Base-by-base conservation (phyloP, 2,113 vertebrate genomes). In the Hypanus sabinus region DNA sequence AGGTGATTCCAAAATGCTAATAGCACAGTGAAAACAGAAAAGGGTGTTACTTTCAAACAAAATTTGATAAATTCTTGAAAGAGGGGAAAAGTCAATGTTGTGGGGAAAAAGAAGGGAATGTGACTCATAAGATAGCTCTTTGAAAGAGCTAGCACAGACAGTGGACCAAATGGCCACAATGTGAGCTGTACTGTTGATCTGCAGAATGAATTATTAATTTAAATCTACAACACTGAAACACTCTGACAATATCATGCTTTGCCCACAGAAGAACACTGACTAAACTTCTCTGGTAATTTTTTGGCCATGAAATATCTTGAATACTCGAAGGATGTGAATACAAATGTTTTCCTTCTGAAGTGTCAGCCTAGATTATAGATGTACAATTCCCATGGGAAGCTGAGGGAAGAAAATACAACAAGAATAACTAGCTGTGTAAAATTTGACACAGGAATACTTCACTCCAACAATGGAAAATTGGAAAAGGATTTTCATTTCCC, bases 341-440 rank as follows among this genome's bases (percentile, higher is more conserved):
- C 83, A 88, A 88, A 62, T 85, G 46, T 46, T 85, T 62, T 87
- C 55, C 65, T 62, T 90, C 85, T 90, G 30, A 90, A 90, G n/a
- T 65, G 60, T 90, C 27, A n/a, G 27, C 83, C 16, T n/a, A 33
- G 60, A 68, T 33, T 90, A 33, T 68, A 88, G 65, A 88, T 90
- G n/a, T 30, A 65, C 14, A 68, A 68, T 16, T 90, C 60, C 85
- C 8, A 9, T 20, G 60, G 85, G 60, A 68, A 90, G 65, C 30
- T 46, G 4, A 0, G 46, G 24, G 46, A 55, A 11, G 10, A 14
- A 9, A 22, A 88, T 27, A 85, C 79, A 85, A 62, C 24, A 88
- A n/a, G 60, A 88, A 88, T 3, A 65, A 88, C 80, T 24, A 55
- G 9, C 57, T 87, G 24, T 62, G 55, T 11, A 60, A 18, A 60